These are phyloP conservation scores for Drosophila elegans DNA, from an alignment of 1,140 invertebrate genomes.

Conservation along the genomic window DNA sequence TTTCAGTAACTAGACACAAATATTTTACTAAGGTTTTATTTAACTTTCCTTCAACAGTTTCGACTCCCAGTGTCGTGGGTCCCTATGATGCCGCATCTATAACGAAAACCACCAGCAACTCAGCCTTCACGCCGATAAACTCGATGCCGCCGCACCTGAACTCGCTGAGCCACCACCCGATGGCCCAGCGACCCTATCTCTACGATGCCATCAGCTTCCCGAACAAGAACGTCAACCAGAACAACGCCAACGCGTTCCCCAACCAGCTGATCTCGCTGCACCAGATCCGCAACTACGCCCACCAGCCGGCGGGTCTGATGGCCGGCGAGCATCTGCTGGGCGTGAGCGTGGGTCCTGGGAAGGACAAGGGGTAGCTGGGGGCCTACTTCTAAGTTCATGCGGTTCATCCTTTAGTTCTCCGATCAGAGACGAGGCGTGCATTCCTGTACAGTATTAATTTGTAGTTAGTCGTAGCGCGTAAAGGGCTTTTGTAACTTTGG, in stretches of 20 bases:
- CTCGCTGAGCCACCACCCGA: conserved; percentile 90
- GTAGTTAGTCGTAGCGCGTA: conserved; percentile 68
- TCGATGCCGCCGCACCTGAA: conserved; percentile 94
- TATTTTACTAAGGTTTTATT: too few relatives aligned
- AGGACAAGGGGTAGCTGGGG: conserved; percentile 84
- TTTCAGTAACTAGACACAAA: too few relatives aligned
- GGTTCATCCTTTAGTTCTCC: conserved; percentile 21
- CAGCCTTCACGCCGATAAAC: conserved; percentile 96
- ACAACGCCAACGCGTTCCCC: conserved; percentile 91
- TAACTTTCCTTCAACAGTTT: conserved; percentile 36
- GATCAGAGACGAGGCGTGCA: conserved; percentile 45
- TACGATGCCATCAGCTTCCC: conserved; percentile 96
- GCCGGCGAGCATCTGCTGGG: conserved; percentile 83
- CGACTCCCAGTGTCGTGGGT: conserved; percentile 77
- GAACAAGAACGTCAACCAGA: conserved; percentile 85
- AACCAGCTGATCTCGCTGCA: conserved; percentile 98
- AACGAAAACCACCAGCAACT: conserved; percentile 89
- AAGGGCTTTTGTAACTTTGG: conserved; percentile 14
- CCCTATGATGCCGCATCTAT: conserved; percentile 83
- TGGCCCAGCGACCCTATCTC: conserved; percentile 93
- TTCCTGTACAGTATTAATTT: conserved; percentile 81
- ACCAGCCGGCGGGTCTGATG: conserved; percentile 90
- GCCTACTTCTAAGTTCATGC: conserved; percentile 76
- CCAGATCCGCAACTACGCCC: conserved; percentile 98
- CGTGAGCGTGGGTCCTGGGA: conserved; percentile 83